Evolutionary conservation across 2,113 vertebrate genomes (phyloP).

Genomic region (Crotalus viridis): DNA sequence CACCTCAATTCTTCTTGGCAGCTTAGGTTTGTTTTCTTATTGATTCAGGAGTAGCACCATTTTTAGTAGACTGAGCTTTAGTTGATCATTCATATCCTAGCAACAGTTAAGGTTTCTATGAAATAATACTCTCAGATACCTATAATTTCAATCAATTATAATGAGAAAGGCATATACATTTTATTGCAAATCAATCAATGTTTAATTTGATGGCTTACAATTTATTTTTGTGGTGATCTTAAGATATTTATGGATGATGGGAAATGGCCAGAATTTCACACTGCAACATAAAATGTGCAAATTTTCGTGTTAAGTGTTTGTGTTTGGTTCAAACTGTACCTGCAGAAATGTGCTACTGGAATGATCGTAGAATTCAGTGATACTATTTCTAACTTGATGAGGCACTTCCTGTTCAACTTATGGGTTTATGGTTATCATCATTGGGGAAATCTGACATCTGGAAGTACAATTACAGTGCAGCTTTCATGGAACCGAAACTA

Average conservation of each 20-base stretch:
- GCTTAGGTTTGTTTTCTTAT: background rate
- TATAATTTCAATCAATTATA: background rate
- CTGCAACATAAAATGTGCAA: background rate
- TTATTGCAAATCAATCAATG: background rate
- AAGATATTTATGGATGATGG: background rate
- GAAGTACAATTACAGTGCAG: background rate
- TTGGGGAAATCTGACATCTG: background rate
- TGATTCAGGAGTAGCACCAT: background rate
- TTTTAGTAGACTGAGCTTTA: background rate
- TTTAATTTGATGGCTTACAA: background rate
- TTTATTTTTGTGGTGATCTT: background rate
- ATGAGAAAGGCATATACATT: background rate
- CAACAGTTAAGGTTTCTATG: background rate
- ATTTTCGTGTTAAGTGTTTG: background rate
- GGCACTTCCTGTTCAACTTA: slow-evolving; percentile 1
- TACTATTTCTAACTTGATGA: background rate
- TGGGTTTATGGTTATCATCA: background rate
- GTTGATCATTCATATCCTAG: background rate
- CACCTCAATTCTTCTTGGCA: background rate
- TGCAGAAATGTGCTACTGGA: background rate
- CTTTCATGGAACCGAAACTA: background rate
- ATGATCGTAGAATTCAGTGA: background rate
- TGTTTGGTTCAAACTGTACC: background rate
- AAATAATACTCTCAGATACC: background rate
- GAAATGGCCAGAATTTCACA: background rate